Evolutionary conservation across 2,113 vertebrate genomes (phyloP).

Genomic region (Gallinago paraguaiae): DNA sequence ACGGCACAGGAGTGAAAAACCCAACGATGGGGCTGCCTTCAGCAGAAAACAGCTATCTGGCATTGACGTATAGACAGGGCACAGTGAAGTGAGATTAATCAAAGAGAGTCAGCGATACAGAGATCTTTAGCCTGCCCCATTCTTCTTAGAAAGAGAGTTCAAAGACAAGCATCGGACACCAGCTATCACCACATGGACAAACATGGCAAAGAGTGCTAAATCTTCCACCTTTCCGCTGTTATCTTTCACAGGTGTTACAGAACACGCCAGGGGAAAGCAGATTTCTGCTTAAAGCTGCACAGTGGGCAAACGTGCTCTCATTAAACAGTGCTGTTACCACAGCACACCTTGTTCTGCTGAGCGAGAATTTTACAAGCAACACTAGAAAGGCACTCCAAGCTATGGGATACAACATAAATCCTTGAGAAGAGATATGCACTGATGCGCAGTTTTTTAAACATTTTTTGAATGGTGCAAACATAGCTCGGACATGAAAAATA

Average conservation of each 20-base stretch:
- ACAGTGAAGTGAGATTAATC: not conserved
- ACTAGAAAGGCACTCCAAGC: not conserved
- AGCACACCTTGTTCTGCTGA: not conserved
- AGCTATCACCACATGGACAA: not conserved
- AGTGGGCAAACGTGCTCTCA: not conserved
- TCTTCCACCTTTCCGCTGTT: not conserved
- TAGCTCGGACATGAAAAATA: not conserved
- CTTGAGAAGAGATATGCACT: not conserved
- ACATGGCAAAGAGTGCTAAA: not conserved
- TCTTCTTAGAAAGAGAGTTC: not conserved
- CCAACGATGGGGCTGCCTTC: not conserved
- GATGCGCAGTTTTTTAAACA: not conserved
- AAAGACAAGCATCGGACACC: not conserved
- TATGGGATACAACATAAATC: not conserved
- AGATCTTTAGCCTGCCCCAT: not conserved
- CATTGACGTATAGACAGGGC: not conserved
- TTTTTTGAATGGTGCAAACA: not conserved
- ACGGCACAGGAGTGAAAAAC: not conserved
- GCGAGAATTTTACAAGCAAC: not conserved
- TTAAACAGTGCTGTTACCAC: not conserved
- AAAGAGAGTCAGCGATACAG: not conserved
- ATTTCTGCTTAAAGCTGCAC: not conserved
- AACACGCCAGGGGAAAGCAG: not conserved
- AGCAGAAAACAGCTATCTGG: rapidly evolving
- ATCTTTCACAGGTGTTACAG: not conserved